Evolutionary conservation across 1,140 invertebrate genomes (phyloP).

Genomic region (Apis mellifera): Amel_HAv3.1 CM009936.2:8305001-8305500

Average conservation of each 20-base stretch:
- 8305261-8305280: constrained; percentile 60
- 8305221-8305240: too few species aligned
- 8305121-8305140: constrained; percentile 33
- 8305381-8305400: constrained; percentile 41
- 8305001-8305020: too few species aligned
- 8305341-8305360: constrained; percentile 61
- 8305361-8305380: constrained; percentile 48
- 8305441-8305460: not conserved
- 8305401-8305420: constrained; percentile 4
- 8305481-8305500: constrained; percentile 27
- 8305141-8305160: constrained; percentile 43
- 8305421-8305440: not conserved
- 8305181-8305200: constrained; percentile 47
- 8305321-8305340: constrained; percentile 63
- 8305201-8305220: constrained; percentile 10
- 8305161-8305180: constrained; percentile 58
- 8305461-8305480: not conserved
- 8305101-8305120: constrained; percentile 38
- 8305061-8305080: constrained; percentile 29
- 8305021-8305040: not conserved
- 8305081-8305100: constrained; percentile 26
- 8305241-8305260: constrained; percentile 48
- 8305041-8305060: not conserved
- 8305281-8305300: constrained; percentile 64
- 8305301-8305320: constrained; percentile 51